Evolutionary conservation across 2,113 vertebrate species (phyloP).

Genomic region (Butastur rufipennis): DNA sequence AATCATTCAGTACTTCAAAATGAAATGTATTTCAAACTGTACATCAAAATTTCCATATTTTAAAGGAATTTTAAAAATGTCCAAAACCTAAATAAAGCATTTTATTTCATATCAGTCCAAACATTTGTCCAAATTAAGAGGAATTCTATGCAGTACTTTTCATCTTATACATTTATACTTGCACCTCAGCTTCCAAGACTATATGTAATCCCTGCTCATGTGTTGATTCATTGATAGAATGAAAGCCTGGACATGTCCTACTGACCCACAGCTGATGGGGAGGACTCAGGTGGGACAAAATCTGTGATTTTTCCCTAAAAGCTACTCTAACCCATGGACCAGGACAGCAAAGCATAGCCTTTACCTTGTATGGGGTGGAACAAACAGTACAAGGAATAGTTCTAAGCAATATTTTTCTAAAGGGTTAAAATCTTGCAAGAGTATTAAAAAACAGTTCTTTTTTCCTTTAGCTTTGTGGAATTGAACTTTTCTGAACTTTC

Average conservation of each 20-base stretch:
- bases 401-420: not conserved
- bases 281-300: not conserved
- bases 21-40: not conserved
- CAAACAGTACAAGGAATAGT: not conserved
- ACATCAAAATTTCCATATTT: not conserved
- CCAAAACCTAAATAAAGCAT: not conserved
- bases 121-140: not conserved
- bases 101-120: not conserved
- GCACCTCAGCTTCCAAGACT: not conserved
- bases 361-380: not conserved
- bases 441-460: not conserved
- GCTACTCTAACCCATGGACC: not conserved
- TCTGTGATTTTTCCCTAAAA: not conserved
- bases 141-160: not conserved
- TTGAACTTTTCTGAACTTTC: not conserved
- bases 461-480: not conserved
- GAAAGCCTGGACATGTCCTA: not conserved
- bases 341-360: not conserved
- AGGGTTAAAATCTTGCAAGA: not conserved
- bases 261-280: not conserved
- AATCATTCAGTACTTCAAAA: not conserved
- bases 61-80: fast-evolving
- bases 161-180: not conserved
- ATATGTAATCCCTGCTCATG: not conserved
- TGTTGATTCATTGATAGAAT: not conserved